Evolutionary conservation across 1,140 invertebrate species (phyloP), one percentile per base, ranked within the genome.

Genomic region (Cryptotermes secundus): DNA sequence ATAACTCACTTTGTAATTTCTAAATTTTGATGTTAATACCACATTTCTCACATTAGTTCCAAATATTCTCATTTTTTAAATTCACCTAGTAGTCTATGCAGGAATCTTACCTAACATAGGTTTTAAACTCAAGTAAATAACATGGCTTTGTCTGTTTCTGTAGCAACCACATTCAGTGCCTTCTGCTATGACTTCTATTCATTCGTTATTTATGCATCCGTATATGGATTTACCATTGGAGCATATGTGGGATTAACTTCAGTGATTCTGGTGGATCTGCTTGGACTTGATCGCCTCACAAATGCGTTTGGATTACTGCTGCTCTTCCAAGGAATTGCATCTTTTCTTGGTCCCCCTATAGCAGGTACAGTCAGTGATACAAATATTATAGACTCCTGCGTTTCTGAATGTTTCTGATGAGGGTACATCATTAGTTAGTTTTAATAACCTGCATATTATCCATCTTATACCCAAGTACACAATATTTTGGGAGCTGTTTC

Each of bases 161-260:
- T 90, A 97, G 97, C 94, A 83, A 98, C 97, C 26, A 93, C 93
- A 31, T 88, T 96, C 85, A 95, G 95, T 88, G 93, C 94, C 84
- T 93, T 94, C 59, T 96, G 95, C 87, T 88, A 88, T 65, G 92
- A 92, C 85, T 97, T 96, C 87, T 88, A 90, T 81, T 91, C 93
- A 4, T 91, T 98, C 84, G 92, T 93, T 19, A 83, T 95, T n/a
- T 98, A 97, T 89, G 93, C 95, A n/a, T 91, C 92, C 9, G 90
- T 94, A 1, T 99, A 96, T 89, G 97, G 97, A 38, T 94, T 96
- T 85, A 97, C 96, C 1, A 96, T 96, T 86, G 97, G 97, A 83
- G 97, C 96, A 36, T 98, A 98, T 88, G 97, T 98, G 9, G 96
- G 97, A 10, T 91, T 99, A 26, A 99, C 97, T 9, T 97, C 96